phyloP scores from a whole-genome alignment of 64 coral and sea anemone species.

The Porites lutea region DNA sequence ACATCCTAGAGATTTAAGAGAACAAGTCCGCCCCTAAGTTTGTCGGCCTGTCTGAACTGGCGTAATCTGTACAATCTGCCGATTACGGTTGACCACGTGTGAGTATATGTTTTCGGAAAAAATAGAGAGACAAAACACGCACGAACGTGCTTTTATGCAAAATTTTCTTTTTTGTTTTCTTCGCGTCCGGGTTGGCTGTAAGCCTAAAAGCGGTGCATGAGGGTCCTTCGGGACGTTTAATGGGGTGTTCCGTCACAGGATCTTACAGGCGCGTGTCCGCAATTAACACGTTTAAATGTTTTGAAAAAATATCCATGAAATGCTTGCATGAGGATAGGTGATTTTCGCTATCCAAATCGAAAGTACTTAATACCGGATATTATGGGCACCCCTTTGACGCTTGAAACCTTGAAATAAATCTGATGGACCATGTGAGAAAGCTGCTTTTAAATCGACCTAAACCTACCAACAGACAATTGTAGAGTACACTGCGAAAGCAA shows the following conservation, averaged over 20 bases:
- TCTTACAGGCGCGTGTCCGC: conserved; percentile 33
- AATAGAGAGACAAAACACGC: not conserved
- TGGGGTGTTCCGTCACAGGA: conserved; percentile 5
- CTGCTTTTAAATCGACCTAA: not conserved
- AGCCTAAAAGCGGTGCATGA: not conserved
- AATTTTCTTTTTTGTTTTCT: not conserved
- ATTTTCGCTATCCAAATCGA: not conserved
- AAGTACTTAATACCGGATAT: conserved; percentile 12
- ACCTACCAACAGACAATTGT: not conserved
- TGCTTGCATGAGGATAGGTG: conserved; percentile 14
- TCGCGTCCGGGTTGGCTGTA: not conserved
- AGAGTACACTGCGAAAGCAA: not conserved
- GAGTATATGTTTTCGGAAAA: not conserved
- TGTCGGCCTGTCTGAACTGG: not conserved
- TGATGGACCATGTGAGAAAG: too few species aligned
- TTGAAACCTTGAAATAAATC: too few species aligned
- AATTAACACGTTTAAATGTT: conserved; percentile 60
- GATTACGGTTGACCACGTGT: not conserved
- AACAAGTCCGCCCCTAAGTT: not conserved
- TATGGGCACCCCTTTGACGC: not conserved
- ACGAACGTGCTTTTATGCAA: not conserved
- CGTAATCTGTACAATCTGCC: not conserved
- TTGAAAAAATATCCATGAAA: conserved; percentile 11
- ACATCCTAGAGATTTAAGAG: not conserved
- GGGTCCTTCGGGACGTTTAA: conserved; percentile 4